Evolutionary conservation across 2,797 vertebrate species (phyloP).

Genomic region (Megalops cyprinoides): DNA sequence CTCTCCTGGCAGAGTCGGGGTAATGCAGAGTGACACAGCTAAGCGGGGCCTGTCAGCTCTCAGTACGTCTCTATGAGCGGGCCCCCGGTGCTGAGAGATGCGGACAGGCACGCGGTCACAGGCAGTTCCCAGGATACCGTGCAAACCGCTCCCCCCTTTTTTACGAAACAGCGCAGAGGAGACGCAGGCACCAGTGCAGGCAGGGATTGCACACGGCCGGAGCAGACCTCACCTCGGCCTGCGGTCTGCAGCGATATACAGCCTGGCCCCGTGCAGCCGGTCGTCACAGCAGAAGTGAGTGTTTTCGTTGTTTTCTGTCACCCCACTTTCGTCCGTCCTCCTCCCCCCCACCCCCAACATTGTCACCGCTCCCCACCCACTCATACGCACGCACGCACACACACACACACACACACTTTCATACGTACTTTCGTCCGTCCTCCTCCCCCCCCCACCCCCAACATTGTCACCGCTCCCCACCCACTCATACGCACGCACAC

Average conservation of each 20-base stretch:
- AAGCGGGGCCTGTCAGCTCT: conserved; percentile 16
- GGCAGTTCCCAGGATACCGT: neutral
- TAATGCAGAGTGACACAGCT: conserved; percentile 27
- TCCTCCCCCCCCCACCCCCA: neutral
- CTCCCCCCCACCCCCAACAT: too few relatives aligned
- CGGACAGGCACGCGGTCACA: neutral
- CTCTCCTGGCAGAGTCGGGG: conserved; percentile 13
- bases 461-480: neutral
- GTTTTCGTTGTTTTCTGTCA: too few relatives aligned
- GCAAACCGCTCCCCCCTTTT: neutral
- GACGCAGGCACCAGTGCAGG: neutral
- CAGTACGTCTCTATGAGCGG: conserved; percentile 17
- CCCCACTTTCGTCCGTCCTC: too few relatives aligned
- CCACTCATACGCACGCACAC: neutral
- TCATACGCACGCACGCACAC: neutral
- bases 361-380: too few relatives aligned
- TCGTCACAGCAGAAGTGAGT: too few relatives aligned
- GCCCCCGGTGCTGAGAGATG: neutral
- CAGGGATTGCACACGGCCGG: neutral
- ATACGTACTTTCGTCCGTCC: too few relatives aligned
- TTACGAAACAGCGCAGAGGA: neutral
- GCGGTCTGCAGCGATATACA: neutral
- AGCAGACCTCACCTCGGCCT: neutral
- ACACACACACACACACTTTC: neutral
- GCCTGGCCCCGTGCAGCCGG: neutral